Conservation (phyloP, 2,888 invertebrate species). For the Eilema depressum region DNA sequence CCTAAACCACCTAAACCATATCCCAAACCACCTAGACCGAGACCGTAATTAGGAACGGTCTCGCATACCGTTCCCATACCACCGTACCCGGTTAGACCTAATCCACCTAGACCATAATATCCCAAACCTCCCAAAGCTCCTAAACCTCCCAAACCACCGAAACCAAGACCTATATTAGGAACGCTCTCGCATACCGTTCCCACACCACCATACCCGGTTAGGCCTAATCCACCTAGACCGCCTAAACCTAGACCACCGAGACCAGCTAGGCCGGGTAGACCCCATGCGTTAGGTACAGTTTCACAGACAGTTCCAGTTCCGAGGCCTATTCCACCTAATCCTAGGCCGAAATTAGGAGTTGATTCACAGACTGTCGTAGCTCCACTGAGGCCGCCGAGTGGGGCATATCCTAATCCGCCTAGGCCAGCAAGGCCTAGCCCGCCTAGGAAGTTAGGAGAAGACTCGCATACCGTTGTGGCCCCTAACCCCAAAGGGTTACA, state of each 20-base stretch:
- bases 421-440: constrained; percentile 16
- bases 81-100: no score
- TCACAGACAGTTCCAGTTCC: constrained; percentile 2
- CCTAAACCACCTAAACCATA: not conserved
- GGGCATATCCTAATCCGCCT: not conserved
- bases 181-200: not conserved
- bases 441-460: constrained; percentile 44
- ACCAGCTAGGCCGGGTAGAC: no score
- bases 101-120: no score
- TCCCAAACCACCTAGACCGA: no score
- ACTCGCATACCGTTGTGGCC: constrained; percentile 59
- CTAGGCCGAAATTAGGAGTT: constrained; percentile 26
- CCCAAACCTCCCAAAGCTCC: no score
- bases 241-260: not conserved
- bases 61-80: no score
- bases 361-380: constrained; percentile 41
- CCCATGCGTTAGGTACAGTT: no score
- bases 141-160: not conserved
- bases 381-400: constrained; percentile 15
- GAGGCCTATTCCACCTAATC: not conserved
- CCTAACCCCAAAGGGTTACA: constrained; percentile 65
- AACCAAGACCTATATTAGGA: no score
- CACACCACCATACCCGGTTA: not conserved
- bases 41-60: no score
- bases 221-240: not conserved